phyloP scores from a whole-genome alignment of 1,140 invertebrate species.

The Oryzaephilus surinamensis region DNA sequence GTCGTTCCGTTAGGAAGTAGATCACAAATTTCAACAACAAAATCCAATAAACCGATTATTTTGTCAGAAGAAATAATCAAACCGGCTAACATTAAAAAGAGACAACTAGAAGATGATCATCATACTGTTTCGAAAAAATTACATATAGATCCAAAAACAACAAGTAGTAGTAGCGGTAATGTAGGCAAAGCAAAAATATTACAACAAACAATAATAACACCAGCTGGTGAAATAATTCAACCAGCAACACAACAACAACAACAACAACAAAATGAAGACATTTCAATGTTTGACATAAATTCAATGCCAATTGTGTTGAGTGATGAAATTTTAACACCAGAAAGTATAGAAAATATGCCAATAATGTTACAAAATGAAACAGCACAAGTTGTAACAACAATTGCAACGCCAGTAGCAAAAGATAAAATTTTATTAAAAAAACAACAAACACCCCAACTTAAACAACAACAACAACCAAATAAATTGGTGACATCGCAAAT shows the following conservation, averaged over 20 bases:
- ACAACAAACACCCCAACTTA: not conserved
- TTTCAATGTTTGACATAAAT: conserved; percentile 58
- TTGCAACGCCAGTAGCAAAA: conserved; percentile 2
- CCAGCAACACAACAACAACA: conserved; percentile 17
- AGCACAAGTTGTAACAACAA: not conserved
- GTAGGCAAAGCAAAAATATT: conserved; percentile 30
- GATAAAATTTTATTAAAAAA: conserved; percentile 7
- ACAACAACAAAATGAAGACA: conserved; percentile 40
- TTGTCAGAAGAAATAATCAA: conserved; percentile 34
- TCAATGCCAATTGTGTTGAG: conserved; percentile 62
- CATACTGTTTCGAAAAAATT: conserved; percentile 9
- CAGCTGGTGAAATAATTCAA: conserved; percentile 29
- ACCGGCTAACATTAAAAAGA: conserved; percentile 12
- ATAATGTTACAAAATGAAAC: conserved; percentile 40
- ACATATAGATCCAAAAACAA: not conserved
- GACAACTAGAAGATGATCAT: not conserved
- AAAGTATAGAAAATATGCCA: conserved; percentile 54
- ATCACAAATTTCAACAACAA: conserved; percentile 1
- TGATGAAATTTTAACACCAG: conserved; percentile 49
- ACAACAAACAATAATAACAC: conserved; percentile 34
- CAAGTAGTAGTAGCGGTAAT: too few relatives aligned
- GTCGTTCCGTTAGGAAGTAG: too few relatives aligned
- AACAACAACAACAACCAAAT: conserved; percentile 7
- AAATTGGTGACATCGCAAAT: too few relatives aligned
- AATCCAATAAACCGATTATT: conserved; percentile 28